Evolutionary conservation across 2,113 vertebrate genomes (phyloP).

Genomic region (Nothoprocta perdicaria): DNA sequence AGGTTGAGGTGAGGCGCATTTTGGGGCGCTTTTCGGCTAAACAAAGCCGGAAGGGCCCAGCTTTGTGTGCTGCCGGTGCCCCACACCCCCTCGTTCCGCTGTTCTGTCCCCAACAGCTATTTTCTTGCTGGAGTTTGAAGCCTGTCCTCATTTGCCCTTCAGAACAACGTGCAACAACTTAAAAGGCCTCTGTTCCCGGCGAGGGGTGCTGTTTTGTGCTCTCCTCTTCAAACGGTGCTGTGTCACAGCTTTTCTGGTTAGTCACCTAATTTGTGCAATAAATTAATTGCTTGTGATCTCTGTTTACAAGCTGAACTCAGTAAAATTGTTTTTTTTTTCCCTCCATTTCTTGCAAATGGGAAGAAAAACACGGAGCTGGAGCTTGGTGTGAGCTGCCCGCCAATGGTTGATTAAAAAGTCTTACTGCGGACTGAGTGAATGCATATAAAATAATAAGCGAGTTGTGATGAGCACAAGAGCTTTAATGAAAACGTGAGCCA

Average conservation of each 20-base stretch:
- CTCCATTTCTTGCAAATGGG: neutral
- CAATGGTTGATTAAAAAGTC: neutral
- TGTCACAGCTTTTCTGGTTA: neutral
- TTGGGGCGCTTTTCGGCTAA: neutral
- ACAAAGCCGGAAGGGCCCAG: neutral
- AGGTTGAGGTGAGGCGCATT: neutral
- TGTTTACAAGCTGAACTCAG: neutral
- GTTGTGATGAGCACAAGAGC: neutral
- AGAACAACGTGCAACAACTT: neutral
- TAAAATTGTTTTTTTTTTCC: neutral
- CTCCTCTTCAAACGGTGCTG: neutral
- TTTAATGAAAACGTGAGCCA: neutral
- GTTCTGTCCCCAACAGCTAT: neutral
- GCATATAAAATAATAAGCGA: neutral
- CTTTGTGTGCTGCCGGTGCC: neutral
- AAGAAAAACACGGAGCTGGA: neutral
- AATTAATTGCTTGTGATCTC: neutral
- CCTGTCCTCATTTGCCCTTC: neutral
- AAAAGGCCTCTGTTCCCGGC: neutral
- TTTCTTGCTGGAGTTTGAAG: neutral
- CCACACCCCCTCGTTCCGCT: rapidly evolving
- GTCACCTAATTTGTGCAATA: neutral
- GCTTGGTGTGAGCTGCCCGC: neutral
- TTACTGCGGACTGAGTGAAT: neutral
- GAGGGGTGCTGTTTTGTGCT: neutral